Evolutionary conservation across 2,797 vertebrate species (phyloP).

Genomic region (Epinephelus malabaricus): DNA sequence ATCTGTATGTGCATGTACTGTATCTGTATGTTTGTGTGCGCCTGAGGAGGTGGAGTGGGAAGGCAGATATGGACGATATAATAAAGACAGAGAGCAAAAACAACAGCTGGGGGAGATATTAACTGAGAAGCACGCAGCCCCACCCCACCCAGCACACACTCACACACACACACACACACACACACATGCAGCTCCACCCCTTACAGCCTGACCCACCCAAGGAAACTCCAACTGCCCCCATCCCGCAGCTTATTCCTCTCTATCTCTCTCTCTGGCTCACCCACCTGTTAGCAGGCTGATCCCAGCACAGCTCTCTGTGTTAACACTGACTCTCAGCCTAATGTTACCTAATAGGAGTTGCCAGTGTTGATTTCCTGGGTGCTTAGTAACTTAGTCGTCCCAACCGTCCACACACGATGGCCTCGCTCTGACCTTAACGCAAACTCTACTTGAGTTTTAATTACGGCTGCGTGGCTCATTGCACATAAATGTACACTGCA

Average conservation of each 20-base stretch:
- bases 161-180: slow-evolving; percentile 31
- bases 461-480: background rate
- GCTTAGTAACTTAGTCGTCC: slow-evolving; percentile 21
- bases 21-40: slow-evolving; percentile 2
- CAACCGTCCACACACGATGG: background rate
- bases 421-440: slow-evolving; percentile 4
- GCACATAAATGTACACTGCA: background rate
- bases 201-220: slow-evolving; percentile 44
- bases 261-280: slow-evolving; percentile 14
- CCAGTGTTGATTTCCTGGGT: slow-evolving; percentile 38
- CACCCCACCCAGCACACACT: slow-evolving; percentile 38
- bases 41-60: background rate
- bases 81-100: slow-evolving; percentile 52
- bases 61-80: slow-evolving; percentile 29
- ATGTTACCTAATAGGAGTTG: slow-evolving; percentile 38
- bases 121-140: slow-evolving; percentile 50
- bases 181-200: slow-evolving; percentile 40
- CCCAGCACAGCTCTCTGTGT: slow-evolving; percentile 22
- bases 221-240: slow-evolving; percentile 36
- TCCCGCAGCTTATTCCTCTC: slow-evolving; percentile 19
- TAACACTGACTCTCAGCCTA: background rate
- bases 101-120: slow-evolving; percentile 75
- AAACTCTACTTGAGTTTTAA: slow-evolving; percentile 2
- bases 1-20: background rate
- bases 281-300: slow-evolving; percentile 65